Base-by-base conservation (phyloP, 2,888 invertebrate genomes). In the Spilarctia lutea region DNA sequence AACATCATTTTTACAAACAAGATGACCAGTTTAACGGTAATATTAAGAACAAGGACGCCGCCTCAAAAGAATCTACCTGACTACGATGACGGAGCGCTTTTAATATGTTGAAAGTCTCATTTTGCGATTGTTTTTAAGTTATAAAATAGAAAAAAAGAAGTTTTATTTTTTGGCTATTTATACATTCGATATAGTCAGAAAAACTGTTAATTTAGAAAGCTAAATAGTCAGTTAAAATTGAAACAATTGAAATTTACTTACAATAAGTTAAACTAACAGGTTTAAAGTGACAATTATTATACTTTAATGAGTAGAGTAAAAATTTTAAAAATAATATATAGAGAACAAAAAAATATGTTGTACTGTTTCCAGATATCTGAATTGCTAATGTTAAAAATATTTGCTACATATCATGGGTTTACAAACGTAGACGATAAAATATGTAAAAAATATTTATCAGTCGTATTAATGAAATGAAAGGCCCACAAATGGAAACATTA, bases 11-110 rank as follows among this genome's bases (percentile, higher is more conserved):
- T 86, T 84, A 87, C 88, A 90, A 93, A 93, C 85, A 90, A 91
- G 93, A 94, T 94, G 90, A 94, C 87, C 93, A 89, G 87, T 87
- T 91, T 94, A 94, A 94, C 94, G 91, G 94, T 89, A 92, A 87
- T 81, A 77, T 81, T 80, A n/a, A n/a, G n/a, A n/a, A 81, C 84
- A 88, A 89, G 89, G 90, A 83, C 82, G 75, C 76, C 48, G 71
- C 83, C 85, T 89, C 83, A 86, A 92, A 87, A 87, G 89, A 83
- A 76, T 84, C 89, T 94, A 94, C 93, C 94, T 94, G 93, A 67
- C 39, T 68, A 65, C 35, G 66, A 75, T 76, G 78, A 81, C 78
- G 79, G 85, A 71, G 72, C 39, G 69, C 77, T 83, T 85, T 82
- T 78, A 75, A 76, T 78, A 81, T 35, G 27, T 65, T 72, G 70